Conservation (phyloP, 1,140 invertebrate species). For the Drosophila subpulchrella region DNA sequence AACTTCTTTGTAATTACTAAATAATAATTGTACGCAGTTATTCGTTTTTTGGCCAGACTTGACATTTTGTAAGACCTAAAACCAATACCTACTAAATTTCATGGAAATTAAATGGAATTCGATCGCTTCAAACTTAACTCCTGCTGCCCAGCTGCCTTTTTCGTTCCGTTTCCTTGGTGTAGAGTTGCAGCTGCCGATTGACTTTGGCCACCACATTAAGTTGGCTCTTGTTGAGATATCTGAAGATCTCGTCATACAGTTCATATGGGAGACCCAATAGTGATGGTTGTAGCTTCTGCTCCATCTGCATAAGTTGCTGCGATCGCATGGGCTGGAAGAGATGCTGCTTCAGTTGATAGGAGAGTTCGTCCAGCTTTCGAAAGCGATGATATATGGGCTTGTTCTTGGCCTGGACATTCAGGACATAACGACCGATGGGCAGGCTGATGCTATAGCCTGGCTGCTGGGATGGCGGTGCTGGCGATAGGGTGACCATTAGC, state of each 20-base stretch:
- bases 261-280: slow-evolving; percentile 60
- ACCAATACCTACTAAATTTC: neutral
- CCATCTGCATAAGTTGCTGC: slow-evolving; percentile 51
- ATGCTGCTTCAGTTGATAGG: slow-evolving; percentile 56
- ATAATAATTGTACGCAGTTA: too few relatives aligned
- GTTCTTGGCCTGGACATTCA: slow-evolving; percentile 49
- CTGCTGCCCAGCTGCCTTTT: slow-evolving; percentile 2
- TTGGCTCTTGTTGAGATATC: slow-evolving; percentile 49
- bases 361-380: slow-evolving; percentile 63
- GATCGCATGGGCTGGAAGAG: slow-evolving; percentile 72
- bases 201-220: slow-evolving; percentile 70
- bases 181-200: slow-evolving; percentile 37
- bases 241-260: slow-evolving; percentile 65
- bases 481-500: slow-evolving; percentile 66
- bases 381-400: slow-evolving; percentile 60
- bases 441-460: slow-evolving; percentile 61
- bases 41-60: neutral
- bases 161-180: slow-evolving; percentile 21
- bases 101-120: slow-evolving; percentile 11
- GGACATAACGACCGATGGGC: slow-evolving; percentile 66
- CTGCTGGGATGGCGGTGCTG: slow-evolving; percentile 22
- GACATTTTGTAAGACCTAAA: neutral
- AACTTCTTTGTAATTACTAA: too few relatives aligned
- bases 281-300: slow-evolving; percentile 46
- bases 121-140: neutral